Base-by-base conservation (phyloP, 2,797 vertebrate species). In the Craterocephalus amniculus region DNA sequence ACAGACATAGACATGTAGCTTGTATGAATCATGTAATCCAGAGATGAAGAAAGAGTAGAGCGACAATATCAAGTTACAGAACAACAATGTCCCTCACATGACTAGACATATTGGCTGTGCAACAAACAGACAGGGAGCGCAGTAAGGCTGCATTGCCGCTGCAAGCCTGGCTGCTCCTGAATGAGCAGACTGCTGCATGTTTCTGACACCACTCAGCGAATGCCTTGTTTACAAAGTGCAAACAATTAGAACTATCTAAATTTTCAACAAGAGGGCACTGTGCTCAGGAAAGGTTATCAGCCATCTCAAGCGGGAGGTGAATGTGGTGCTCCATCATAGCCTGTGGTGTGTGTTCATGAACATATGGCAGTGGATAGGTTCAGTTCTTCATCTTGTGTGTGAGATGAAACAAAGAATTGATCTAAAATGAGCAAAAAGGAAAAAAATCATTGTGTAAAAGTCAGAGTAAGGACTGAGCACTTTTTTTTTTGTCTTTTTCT, bases 141-240 rank as follows among this genome's bases (percentile, higher is more conserved):
- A 62, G 75, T 76, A 76, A 83, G 84, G 82, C 76, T 76, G 75
- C 52, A 57, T 40, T 67, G 79, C 60, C 66, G 70, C 72, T 58
- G 58, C 32, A 65, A 75, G 63, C 59, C 63, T 26, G 63, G 54
- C 32, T 72, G 36, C 29, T 16, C 40, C 54, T 45, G 56, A 36
- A 57, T n/a, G 40, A 35, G 69, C 36, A 62, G 54, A 56, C 32
- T 58, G 48, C 58, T 73, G 58, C 63, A 71, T 38, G 60, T 81
- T 81, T 69, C 38, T 60, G 48, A 74, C 68, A 62, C 71, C 43
- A 66, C 32, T 72, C 51, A 14, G 57, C 57, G 63, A 29, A 65
- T 52, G 58, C 34, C 1, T 14, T 60, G 58, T 51, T 70, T 43
- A 74, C 20, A 35, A 7, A 76, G 67, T 11, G 10, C 49, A n/a